These are phyloP conservation scores for Drosophila chauvacae DNA, from an alignment of 1,140 invertebrate species.

Conservation along the genomic window DNA sequence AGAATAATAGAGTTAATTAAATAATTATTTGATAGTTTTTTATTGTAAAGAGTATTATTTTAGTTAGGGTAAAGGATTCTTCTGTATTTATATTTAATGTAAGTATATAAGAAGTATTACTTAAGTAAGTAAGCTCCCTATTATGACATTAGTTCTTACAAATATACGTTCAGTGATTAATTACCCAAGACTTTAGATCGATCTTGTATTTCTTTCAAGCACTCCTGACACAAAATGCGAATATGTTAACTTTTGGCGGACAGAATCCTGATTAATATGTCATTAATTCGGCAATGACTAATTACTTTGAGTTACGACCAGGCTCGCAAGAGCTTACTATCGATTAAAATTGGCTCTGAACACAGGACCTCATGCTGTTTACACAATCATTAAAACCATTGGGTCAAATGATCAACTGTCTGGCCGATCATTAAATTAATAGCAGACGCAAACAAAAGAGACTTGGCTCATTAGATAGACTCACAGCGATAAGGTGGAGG, in stretches of 20 bases:
- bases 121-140: too few species aligned
- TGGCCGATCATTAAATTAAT: conserved; percentile 62
- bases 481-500: conserved; percentile 27
- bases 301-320: conserved; percentile 61
- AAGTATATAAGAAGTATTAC: too few species aligned
- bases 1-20: neutral
- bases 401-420: conserved; percentile 57
- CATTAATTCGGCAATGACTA: conserved; percentile 63
- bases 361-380: conserved; percentile 62
- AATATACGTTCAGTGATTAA: conserved; percentile 5
- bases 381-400: conserved; percentile 33
- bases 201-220: neutral
- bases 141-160: too few species aligned
- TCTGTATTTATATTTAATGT: too few species aligned
- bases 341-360: conserved; percentile 8
- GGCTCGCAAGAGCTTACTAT: conserved; percentile 35
- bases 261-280: conserved; percentile 21
- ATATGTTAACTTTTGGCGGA: neutral
- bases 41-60: too few species aligned
- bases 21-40: neutral
- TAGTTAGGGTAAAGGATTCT: too few species aligned
- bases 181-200: neutral
- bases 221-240: neutral
- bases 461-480: conserved; percentile 57
- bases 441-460: conserved; percentile 28